Evolutionary conservation across 2,113 vertebrate genomes (phyloP).

Genomic region (Dromaius novaehollandiae): DNA sequence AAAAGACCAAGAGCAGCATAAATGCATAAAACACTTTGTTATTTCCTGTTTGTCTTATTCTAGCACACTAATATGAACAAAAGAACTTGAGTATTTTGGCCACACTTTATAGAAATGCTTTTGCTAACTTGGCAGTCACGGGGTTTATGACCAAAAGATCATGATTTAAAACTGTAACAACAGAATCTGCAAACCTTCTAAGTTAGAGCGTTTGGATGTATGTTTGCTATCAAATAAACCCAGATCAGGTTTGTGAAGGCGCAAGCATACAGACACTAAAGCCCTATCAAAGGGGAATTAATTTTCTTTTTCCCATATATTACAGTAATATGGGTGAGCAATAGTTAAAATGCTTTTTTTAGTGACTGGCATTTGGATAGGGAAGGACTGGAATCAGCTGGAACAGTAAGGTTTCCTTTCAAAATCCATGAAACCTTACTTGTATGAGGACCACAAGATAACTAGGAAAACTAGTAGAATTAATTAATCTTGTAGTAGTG

Average conservation of each 20-base stretch:
- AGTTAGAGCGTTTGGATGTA: not conserved
- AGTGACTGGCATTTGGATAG: not conserved
- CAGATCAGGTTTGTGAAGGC: not conserved
- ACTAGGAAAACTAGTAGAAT: not conserved
- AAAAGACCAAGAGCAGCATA: not conserved
- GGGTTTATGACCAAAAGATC: not conserved
- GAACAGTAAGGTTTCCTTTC: not conserved
- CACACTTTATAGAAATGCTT: not conserved
- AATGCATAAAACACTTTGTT: conserved; percentile 29
- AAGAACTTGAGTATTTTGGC: not conserved
- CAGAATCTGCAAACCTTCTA: not conserved
- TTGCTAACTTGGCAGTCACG: not conserved
- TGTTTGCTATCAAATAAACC: not conserved
- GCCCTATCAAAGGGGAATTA: not conserved
- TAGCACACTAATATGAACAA: not conserved
- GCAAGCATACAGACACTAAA: not conserved
- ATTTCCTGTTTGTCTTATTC: conserved; percentile 22
- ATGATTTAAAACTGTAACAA: not conserved
- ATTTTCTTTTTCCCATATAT: not conserved
- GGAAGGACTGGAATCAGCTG: not conserved
- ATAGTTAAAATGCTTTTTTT: not conserved
- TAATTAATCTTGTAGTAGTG: not conserved
- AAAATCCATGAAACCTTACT: not conserved
- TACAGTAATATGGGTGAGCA: not conserved
- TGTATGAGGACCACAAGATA: not conserved